Conservation (phyloP, 2,797 vertebrate genomes). For the Heterohyrax brucei region DNA sequence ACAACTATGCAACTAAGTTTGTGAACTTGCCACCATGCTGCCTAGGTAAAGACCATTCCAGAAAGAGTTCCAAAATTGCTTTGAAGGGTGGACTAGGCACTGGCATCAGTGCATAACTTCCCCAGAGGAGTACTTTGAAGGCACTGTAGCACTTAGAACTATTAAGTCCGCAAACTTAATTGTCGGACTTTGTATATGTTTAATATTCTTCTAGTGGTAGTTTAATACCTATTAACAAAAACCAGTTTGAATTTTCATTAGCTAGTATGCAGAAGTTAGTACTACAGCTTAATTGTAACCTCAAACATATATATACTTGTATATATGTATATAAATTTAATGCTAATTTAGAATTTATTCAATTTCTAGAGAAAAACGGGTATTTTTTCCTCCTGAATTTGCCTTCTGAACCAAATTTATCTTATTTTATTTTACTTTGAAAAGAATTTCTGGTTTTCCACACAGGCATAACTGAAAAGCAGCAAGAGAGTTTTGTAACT, state of each 20-base stretch:
- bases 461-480: not conserved
- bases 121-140: no score
- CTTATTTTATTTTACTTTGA: slow-evolving; percentile 23
- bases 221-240: slow-evolving; percentile 18
- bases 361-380: slow-evolving; percentile 34
- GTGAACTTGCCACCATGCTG: no score
- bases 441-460: not conserved
- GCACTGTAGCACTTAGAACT: no score
- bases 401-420: not conserved
- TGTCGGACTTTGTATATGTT: not conserved
- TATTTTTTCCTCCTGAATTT: not conserved
- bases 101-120: no score
- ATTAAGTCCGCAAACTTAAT: no score
- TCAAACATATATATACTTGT: no score
- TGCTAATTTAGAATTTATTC: not conserved
- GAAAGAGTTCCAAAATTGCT: no score
- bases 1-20: no score
- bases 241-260: slow-evolving; percentile 39
- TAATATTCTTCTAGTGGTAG: slow-evolving; percentile 11
- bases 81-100: no score
- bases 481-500: not conserved
- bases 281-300: not conserved
- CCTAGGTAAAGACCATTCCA: no score
- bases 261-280: not conserved
- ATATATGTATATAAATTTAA: not conserved